phyloP scores from a whole-genome alignment of 2,113 vertebrate species.

The Hyperoodon ampullatus region DNA sequence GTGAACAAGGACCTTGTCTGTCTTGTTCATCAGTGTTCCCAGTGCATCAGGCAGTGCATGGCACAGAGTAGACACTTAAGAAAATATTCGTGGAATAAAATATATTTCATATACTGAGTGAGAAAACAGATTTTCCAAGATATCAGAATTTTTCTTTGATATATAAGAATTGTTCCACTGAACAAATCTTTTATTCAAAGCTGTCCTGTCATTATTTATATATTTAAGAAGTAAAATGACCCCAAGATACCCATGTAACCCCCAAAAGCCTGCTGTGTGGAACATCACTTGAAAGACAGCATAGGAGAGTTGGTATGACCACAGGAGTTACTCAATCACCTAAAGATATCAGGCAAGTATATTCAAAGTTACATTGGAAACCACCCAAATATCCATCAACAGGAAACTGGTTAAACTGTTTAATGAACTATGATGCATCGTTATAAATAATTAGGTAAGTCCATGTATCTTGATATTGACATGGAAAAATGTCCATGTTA shows the following conservation, averaged over 20 bases:
- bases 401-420: background rate
- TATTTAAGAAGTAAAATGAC: constrained; percentile 7
- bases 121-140: background rate
- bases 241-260: background rate
- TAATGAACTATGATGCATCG: background rate
- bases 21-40: background rate
- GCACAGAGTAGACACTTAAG: background rate
- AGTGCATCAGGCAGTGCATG: background rate
- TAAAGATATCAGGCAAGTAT: background rate
- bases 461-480: background rate
- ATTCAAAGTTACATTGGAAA: background rate
- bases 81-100: background rate
- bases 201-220: background rate
- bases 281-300: background rate
- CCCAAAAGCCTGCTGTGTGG: background rate
- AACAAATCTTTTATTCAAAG: constrained; percentile 12
- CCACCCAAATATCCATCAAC: background rate
- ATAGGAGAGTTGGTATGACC: background rate
- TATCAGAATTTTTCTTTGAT: background rate
- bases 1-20: background rate
- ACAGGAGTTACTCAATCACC: background rate
- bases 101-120: background rate
- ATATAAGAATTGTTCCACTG: background rate
- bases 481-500: background rate
- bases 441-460: background rate